These are phyloP conservation scores for Drosophila quinaria DNA, from an alignment of 2,888 invertebrate genomes.

Conservation along the genomic window DNA sequence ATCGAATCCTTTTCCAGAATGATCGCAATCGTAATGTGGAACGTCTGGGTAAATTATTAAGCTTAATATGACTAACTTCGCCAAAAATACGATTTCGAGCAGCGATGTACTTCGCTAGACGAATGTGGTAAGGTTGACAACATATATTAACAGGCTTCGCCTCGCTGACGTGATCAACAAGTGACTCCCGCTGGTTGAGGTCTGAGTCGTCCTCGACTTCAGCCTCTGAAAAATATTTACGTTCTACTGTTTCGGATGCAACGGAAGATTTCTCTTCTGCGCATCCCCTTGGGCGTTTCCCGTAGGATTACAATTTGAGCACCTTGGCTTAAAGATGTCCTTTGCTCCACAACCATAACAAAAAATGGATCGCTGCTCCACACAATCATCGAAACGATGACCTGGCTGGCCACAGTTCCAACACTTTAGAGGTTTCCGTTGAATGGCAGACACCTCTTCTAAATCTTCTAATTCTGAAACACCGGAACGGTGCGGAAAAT, in stretches of 20 bases:
- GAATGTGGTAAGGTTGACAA: conserved; percentile 4
- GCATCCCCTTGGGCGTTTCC: neutral
- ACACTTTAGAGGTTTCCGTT: neutral
- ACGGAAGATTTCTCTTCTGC: neutral
- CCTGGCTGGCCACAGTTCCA: neutral
- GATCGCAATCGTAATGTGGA: neutral
- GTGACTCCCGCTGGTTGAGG: neutral
- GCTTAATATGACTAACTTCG: neutral
- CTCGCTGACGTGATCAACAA: neutral
- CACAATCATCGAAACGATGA: neutral
- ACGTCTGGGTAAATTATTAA: neutral
- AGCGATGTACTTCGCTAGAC: neutral
- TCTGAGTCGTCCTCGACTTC: neutral
- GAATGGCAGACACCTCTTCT: neutral
- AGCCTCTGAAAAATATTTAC: neutral
- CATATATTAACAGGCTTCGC: neutral
- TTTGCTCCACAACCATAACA: neutral
- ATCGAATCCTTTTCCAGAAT: neutral
- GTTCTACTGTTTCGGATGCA: neutral
- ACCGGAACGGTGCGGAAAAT: neutral
- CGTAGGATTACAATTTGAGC: neutral
- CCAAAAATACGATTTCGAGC: neutral
- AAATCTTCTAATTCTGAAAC: neutral
- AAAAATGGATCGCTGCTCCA: neutral
- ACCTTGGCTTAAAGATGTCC: neutral